Evolutionary conservation across 1,140 invertebrate species (phyloP).

Genomic region (Meloidogyne floridensis): DNA sequence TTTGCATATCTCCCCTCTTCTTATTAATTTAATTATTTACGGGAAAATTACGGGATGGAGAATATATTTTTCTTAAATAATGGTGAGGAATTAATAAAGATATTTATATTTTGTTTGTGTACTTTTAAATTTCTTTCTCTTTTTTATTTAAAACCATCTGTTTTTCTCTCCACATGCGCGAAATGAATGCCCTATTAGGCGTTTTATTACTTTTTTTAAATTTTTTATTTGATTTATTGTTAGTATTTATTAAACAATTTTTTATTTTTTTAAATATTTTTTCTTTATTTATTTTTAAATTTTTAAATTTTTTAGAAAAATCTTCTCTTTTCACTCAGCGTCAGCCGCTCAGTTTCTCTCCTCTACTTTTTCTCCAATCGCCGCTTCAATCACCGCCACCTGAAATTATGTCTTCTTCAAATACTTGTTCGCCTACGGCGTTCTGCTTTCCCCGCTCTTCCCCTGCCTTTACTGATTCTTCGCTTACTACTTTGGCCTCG

Average conservation of each 20-base stretch:
- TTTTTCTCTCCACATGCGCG: neutral
- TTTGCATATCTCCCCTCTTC: neutral
- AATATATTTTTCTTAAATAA: slow-evolving; percentile 3
- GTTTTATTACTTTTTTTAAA: neutral
- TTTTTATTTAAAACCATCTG: neutral
- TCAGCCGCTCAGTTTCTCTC: neutral
- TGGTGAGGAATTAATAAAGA: neutral
- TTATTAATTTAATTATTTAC: neutral
- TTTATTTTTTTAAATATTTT: neutral
- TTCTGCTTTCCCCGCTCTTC: neutral
- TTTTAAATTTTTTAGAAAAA: neutral
- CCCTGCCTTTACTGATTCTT: too few species aligned
- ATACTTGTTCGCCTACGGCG: neutral
- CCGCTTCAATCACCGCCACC: neutral
- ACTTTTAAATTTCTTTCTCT: neutral
- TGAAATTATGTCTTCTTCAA: slow-evolving; percentile 9
- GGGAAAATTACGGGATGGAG: neutral
- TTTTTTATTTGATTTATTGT: neutral
- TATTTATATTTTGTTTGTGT: neutral
- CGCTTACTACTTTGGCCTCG: neutral
- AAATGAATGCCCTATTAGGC: neutral
- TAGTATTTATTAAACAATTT: too few species aligned
- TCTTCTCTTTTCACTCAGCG: neutral
- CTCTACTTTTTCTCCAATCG: neutral
- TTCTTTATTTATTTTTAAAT: neutral